Base-by-base conservation (phyloP, 2,113 vertebrate genomes). In the Coracopsis vasa region DNA sequence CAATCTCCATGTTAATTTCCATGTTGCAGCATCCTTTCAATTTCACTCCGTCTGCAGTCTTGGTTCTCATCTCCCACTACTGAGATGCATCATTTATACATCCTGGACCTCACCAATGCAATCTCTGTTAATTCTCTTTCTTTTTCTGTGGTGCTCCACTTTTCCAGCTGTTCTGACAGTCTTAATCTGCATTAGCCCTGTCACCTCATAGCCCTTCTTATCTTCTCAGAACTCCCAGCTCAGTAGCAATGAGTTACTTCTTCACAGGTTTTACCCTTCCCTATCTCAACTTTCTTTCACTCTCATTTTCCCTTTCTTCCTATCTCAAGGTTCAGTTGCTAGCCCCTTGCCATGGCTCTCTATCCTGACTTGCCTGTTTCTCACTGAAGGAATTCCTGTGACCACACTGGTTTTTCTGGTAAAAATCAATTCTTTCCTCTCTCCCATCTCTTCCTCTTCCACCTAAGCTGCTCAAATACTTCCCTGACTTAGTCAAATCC, bases 401-500 rank as follows among this genome's bases (percentile, higher is more conserved):
- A 84, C 65, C 61, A n/a, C 47, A 75, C 24, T 44, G 69, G 54
- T 89, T 95, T 89, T 92, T 81, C 77, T 95, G 69, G 42, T 87
- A 60, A 47, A 87, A 89, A 94, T 94, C 75, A 86, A 84, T 95
- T 71, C 42, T 64, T 44, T 81, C 31, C 12, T 89, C 69, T 94
- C n/a, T 89, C 33, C 61, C 35, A 71, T 89, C 91, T 81, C 80
- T 79, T 45, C 77, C 61, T 84, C 56, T 88, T 64, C 4, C 7
- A 93, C 69, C 60, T 81, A 91, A 96, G 92, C 39, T 89, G 48
- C 89, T 91, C 70, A 6, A 81, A 92, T 74, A 81, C 73, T 89
- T 94, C 70, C 69, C 69, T 66, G 80, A 92, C 83, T 97, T 94
- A 92, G 96, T 90, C 71, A 95, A 95, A 81, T 91, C 94, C 91